Evolutionary conservation across 2,797 vertebrate genomes (phyloP).

Genomic region (Numenius phaeopus): DNA sequence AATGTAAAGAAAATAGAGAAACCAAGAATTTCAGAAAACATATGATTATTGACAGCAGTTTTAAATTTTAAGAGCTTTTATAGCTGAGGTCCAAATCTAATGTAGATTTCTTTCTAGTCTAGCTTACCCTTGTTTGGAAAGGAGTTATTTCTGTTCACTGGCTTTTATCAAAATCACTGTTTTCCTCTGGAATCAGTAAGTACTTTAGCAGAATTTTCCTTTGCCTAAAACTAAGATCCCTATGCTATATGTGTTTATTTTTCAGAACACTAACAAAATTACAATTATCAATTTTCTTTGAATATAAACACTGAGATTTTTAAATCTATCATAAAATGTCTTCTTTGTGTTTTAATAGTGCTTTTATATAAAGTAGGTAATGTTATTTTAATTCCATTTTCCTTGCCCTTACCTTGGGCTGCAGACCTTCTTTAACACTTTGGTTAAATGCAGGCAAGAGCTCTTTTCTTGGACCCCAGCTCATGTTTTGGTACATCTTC

Average conservation of each 20-base stretch:
- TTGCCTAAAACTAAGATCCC: background rate
- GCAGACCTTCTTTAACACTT: background rate
- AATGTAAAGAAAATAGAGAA: background rate
- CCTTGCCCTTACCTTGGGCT: background rate
- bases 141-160: background rate
- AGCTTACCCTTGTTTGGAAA: background rate
- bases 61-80: background rate
- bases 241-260: background rate
- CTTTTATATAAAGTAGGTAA: background rate
- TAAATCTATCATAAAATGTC: background rate
- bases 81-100: background rate
- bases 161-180: background rate
- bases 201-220: background rate
- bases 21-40: background rate
- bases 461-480: background rate
- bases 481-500: background rate
- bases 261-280: background rate
- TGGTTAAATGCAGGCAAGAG: background rate
- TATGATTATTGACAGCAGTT: background rate
- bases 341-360: background rate
- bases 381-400: background rate
- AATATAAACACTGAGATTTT: background rate
- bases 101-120: background rate
- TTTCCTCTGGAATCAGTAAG: background rate
- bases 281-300: background rate